Conservation (phyloP, 2,113 vertebrate species). For the Prietella phreatophila region DNA sequence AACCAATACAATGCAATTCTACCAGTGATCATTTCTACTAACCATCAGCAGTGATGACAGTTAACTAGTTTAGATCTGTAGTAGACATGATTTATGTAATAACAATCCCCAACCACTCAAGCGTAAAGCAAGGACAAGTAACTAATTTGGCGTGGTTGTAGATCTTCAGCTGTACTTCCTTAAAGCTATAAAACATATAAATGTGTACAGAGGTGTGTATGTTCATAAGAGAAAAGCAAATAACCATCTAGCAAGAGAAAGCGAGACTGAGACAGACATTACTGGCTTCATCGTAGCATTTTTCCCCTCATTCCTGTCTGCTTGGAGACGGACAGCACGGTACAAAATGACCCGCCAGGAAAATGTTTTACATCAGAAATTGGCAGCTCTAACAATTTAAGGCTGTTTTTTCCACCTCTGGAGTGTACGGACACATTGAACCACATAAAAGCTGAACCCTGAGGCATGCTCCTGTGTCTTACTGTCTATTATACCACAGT, state of each 20-base stretch:
- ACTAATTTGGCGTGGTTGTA: neutral
- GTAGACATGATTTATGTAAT: neutral
- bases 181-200: neutral
- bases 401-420: neutral
- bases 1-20: neutral
- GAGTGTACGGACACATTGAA: neutral
- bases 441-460: neutral
- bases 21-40: neutral
- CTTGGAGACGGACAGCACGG: conserved; percentile 21
- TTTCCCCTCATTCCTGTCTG: conserved; percentile 10
- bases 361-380: conserved; percentile 22
- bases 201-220: neutral
- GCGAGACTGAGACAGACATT: conserved; percentile 4
- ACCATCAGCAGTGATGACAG: neutral
- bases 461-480: neutral
- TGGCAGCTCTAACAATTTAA: neutral
- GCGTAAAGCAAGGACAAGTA: neutral
- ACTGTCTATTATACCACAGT: neutral
- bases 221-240: neutral
- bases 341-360: conserved; percentile 24
- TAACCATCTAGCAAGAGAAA: conserved; percentile 10
- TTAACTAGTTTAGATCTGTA: neutral
- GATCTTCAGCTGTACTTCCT: conserved; percentile 2
- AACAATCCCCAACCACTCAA: neutral
- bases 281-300: conserved; percentile 8